Evolutionary conservation across 2,113 vertebrate species (phyloP).

Genomic region (Rafetus swinhoei): DNA sequence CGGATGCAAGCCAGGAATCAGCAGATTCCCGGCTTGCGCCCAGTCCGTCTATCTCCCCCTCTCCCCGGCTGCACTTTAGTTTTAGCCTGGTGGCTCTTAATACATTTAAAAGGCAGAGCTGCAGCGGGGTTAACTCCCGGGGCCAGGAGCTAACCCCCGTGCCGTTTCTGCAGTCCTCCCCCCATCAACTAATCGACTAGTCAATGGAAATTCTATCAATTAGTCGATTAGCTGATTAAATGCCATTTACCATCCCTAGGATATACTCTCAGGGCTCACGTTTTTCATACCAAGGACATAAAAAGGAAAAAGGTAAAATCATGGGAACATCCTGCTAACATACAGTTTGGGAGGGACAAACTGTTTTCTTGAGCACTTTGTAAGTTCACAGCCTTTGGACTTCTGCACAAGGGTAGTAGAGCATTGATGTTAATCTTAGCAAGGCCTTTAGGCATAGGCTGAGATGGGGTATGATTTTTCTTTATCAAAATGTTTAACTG

Average conservation of each 20-base stretch:
- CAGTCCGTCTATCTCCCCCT: too few species aligned
- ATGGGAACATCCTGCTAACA: background rate
- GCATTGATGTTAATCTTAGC: background rate
- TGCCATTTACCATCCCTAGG: background rate
- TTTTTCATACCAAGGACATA: background rate
- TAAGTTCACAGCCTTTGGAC: background rate
- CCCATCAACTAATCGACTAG: too few species aligned
- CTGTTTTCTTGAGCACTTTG: background rate
- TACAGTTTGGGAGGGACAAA: background rate
- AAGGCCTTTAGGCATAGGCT: background rate
- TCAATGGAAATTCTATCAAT: too few species aligned
- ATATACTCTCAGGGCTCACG: background rate
- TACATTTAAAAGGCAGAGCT: too few species aligned
- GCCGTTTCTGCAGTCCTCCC: too few species aligned
- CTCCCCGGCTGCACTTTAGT: too few species aligned
- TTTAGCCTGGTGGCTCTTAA: too few species aligned
- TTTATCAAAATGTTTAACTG: background rate
- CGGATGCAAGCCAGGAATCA: too few species aligned
- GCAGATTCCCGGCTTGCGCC: too few species aligned
- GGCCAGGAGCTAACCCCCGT: too few species aligned
- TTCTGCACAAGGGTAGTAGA: background rate
- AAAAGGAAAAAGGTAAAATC: fast-evolving
- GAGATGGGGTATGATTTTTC: background rate
- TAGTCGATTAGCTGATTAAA: too few species aligned
- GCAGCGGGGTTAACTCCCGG: too few species aligned